Conservation (phyloP, 2,113 vertebrate genomes). For the Origma solitaria region DNA sequence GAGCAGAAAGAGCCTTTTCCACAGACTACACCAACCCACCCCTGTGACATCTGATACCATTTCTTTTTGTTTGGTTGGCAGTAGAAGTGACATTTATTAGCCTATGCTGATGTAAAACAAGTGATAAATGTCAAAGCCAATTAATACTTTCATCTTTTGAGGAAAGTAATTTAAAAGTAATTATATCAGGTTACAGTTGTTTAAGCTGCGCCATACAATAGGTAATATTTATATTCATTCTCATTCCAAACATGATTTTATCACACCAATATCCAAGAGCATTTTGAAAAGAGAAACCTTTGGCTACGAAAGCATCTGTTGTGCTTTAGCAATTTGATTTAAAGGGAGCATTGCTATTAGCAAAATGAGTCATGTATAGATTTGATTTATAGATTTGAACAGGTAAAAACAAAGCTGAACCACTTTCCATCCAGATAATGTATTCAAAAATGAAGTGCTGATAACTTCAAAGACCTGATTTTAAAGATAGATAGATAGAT, state of each 20-base stretch:
- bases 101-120: conserved; percentile 23
- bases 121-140: conserved; percentile 31
- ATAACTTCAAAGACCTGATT: not conserved
- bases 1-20: not conserved
- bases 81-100: conserved; percentile 23
- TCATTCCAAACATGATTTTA: conserved; percentile 15
- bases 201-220: conserved; percentile 9
- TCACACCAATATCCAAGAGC: not conserved
- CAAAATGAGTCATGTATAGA: not conserved
- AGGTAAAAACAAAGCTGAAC: not conserved
- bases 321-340: not conserved
- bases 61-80: not conserved
- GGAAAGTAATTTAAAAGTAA: conserved; percentile 37
- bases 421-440: not conserved
- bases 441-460: not conserved
- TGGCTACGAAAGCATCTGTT: not conserved
- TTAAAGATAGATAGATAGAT: not conserved
- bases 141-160: conserved; percentile 25
- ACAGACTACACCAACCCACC: not conserved
- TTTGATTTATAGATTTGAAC: not conserved
- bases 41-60: not conserved
- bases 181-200: conserved; percentile 29
- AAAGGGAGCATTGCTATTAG: not conserved
- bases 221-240: not conserved
- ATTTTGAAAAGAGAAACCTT: conserved; percentile 7